phyloP scores from a whole-genome alignment of 2,113 vertebrate genomes.

The Solenodon paradoxus region DNA sequence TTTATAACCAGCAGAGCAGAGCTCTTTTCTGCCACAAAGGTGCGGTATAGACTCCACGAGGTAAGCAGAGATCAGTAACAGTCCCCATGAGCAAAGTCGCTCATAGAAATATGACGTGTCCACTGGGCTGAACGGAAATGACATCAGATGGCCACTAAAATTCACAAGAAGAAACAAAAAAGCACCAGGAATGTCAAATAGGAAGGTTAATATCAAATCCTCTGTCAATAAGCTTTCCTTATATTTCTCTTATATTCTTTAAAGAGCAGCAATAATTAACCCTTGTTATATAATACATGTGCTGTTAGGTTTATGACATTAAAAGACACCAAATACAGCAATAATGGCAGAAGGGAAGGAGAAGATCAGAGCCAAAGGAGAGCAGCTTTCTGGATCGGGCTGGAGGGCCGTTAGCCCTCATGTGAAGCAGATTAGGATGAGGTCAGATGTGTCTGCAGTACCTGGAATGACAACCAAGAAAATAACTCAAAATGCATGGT shows the following conservation, averaged over 20 bases:
- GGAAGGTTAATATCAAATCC: background rate
- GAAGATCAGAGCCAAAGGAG: too few species aligned
- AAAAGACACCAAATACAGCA: background rate
- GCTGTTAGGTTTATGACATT: background rate
- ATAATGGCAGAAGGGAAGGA: background rate
- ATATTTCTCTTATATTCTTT: background rate
- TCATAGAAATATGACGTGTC: background rate
- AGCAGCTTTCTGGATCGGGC: too few species aligned
- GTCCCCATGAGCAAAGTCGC: background rate
- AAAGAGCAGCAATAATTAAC: background rate
- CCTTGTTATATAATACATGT: too few species aligned
- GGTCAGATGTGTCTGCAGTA: background rate
- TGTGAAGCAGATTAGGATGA: background rate
- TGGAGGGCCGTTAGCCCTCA: too few species aligned
- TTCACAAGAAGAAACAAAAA: background rate
- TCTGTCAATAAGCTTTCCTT: background rate
- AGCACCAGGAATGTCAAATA: background rate
- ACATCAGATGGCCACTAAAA: background rate
- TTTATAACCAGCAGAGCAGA: background rate
- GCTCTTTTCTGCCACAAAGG: background rate
- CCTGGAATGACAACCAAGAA: background rate
- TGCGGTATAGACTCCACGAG: background rate
- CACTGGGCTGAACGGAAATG: background rate
- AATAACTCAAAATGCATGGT: background rate
- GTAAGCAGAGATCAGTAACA: background rate